Conservation (phyloP, 92 coral and sea anemone species). For the Virgularia gustaviana region DNA sequence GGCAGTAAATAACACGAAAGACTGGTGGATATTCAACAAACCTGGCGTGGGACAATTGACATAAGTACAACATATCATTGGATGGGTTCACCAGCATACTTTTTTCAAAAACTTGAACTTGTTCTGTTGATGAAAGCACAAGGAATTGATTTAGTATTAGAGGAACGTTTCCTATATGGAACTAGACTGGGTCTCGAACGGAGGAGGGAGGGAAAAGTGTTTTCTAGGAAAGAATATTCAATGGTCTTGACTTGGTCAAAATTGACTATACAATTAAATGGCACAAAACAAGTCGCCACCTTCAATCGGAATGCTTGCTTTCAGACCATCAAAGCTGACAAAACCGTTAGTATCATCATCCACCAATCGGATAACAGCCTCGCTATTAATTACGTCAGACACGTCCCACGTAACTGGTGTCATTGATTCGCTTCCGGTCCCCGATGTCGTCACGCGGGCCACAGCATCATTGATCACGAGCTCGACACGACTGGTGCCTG, state of each 20-base stretch:
- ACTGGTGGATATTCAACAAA: too few species aligned
- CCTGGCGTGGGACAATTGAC: conserved; percentile 19
- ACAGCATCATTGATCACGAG: background rate
- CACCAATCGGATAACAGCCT: conserved; percentile 21
- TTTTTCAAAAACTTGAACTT: conserved; percentile 6
- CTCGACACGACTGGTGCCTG: conserved; percentile 18
- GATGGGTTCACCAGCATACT: conserved; percentile 7
- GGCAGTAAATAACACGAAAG: too few species aligned
- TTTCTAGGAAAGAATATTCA: too few species aligned
- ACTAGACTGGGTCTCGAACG: too few species aligned
- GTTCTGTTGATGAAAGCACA: background rate
- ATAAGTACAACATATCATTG: conserved; percentile 10
- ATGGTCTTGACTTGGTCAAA: too few species aligned
- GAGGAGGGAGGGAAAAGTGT: too few species aligned
- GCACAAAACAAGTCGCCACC: too few species aligned
- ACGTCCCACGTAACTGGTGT: conserved; percentile 20
- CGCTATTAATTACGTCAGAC: background rate
- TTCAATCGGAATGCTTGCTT: too few species aligned
- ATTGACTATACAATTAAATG: too few species aligned
- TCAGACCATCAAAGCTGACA: conserved; percentile 34
- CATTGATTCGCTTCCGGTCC: conserved; percentile 19
- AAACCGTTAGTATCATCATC: conserved; percentile 17
- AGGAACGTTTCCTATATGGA: too few species aligned
- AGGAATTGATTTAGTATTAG: background rate
- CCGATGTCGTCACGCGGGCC: background rate